A percentile compares a stretch with the other conserved stretches of the same genome.
Evolutionary conservation across 2,113 vertebrate genomes (phyloP).

Genomic region (Pseudopodoces humilis): DNA sequence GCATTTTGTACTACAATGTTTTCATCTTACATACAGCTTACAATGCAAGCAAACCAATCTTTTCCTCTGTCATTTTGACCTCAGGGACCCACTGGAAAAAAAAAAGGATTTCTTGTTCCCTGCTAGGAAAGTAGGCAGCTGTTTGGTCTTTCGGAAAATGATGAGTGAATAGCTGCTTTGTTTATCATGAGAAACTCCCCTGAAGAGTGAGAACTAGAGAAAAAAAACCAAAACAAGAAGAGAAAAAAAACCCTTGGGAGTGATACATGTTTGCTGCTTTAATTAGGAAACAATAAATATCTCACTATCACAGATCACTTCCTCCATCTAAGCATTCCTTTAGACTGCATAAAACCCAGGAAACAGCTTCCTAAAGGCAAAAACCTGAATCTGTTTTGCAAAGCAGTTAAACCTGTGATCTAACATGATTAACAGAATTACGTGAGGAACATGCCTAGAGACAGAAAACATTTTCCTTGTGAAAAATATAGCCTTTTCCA

Average conservation of each 20-base stretch:
- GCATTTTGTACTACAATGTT: background rate
- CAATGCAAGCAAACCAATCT: background rate
- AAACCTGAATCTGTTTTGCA: background rate
- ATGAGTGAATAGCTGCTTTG: conserved; percentile 16
- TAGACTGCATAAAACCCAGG: background rate
- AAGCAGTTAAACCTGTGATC: background rate
- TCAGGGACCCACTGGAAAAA: background rate
- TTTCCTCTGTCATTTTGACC: background rate
- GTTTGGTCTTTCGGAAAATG: conserved; percentile 11
- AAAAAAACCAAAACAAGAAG: background rate
- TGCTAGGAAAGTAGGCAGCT: conserved; percentile 5
- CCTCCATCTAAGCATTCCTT: background rate
- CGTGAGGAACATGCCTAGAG: background rate
- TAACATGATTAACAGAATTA: background rate
- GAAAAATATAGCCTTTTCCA: background rate
- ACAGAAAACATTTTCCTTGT: background rate
- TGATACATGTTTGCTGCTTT: background rate
- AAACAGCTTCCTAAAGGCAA: background rate
- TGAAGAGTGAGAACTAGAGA: background rate
- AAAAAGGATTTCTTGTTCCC: background rate
- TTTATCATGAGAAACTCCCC: background rate
- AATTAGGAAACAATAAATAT: background rate
- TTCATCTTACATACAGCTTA: background rate
- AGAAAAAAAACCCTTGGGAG: background rate
- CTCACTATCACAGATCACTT: background rate